Percentiles rank a stretch among this genome's conserved stretches.
Conservation (phyloP, 1,140 invertebrate genomes). For the Reticulitermes speratus region DNA sequence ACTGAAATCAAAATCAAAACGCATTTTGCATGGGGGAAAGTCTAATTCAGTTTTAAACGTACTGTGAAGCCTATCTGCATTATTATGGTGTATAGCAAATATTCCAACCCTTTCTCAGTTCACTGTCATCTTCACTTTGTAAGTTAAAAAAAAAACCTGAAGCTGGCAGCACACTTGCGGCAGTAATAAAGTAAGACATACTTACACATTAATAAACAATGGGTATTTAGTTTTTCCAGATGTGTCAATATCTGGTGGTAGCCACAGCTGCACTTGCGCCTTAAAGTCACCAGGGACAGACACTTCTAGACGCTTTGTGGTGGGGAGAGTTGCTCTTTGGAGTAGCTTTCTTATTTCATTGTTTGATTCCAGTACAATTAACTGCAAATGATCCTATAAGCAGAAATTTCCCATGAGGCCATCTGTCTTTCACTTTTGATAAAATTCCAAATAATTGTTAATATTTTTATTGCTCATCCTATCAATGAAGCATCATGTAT, state of each 20-base stretch:
- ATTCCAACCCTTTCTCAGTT: no score
- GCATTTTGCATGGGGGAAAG: no score
- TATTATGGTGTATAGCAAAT: no score
- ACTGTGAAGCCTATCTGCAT: no score
- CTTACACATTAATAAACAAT: constrained; percentile 47
- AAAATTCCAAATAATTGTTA: not conserved
- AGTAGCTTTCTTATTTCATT: constrained; percentile 40
- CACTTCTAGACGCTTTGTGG: constrained; percentile 40
- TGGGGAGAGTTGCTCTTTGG: constrained; percentile 43
- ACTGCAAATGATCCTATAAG: not conserved
- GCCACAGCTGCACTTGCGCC: constrained; percentile 42
- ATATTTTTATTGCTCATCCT: not conserved
- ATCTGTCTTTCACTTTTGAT: not conserved
- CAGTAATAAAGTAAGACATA: constrained; percentile 23
- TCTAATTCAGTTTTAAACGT: no score
- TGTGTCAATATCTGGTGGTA: constrained; percentile 45
- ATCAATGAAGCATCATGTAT: no score
- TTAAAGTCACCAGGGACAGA: constrained; percentile 41
- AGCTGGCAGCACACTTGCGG: no score
- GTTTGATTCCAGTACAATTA: constrained; percentile 42
- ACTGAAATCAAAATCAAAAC: no score
- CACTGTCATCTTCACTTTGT: no score
- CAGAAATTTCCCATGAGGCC: not conserved
- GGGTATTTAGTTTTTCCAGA: constrained; percentile 45
- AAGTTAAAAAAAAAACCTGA: no score